Evolutionary conservation across 1,140 invertebrate genomes (phyloP), one percentile per base, ranked within the genome.

Genomic region (Apolygus lucorum): DNA sequence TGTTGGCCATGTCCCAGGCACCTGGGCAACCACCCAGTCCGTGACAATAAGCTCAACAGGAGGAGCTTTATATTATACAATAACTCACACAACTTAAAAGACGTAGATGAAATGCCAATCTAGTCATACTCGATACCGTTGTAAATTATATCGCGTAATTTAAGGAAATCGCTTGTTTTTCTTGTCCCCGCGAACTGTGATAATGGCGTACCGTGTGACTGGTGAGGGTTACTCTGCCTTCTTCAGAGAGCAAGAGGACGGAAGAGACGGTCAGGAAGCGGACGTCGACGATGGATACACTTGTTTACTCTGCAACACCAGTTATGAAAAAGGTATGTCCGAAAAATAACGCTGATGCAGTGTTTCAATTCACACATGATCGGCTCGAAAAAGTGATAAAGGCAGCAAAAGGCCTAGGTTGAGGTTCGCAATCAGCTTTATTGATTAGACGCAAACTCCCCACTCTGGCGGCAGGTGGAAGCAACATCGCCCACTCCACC

Each of bases 281-380:
- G 71, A 72, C 68, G 67, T 72, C 42, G 71, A 72, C 54, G 71
- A 72, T 68, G 71, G 71, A 26, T 72, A 72, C 71, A 72, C 71
- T 67, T 72, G 71, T 64, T 68, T 72, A 17, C 54, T 72, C 25
- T 72, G 71, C 67, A 72, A 72, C 34, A 72, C 71, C 24, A 72
- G 68, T 59, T 72, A 72, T 62, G 71, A 72, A 72, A 72, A 72
- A 72, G 71, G 71, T 72, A 70, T 13, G 26, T 25, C 26, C 8
- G 34, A 63, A n/a, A n/a, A n/a, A n/a, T n/a, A n/a, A n/a, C n/a
- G n/a, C n/a, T n/a, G n/a, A n/a, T 1, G n/a, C 52, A 49, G n/a
- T 49, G n/a, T 54, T 54, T 54, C n/a, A 14, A 54, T 17, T 2
- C 25, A 54, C n/a, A 54, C 2, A 54, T 24, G 52, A 17, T n/a